Conservation (phyloP, 1,140 invertebrate genomes). For the Penaeus indicus region DNA sequence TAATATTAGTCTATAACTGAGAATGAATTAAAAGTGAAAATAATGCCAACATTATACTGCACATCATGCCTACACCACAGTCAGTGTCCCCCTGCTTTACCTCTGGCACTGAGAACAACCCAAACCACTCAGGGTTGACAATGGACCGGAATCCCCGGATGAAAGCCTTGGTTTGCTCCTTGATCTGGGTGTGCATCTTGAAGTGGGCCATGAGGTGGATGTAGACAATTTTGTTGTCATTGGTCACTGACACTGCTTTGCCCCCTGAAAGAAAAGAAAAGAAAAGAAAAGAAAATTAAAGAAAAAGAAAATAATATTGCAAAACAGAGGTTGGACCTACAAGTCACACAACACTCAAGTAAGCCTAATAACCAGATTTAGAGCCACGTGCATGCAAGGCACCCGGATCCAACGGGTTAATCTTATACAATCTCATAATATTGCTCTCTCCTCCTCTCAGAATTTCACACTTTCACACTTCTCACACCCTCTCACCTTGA, state of each 20-base stretch:
- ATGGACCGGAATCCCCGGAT: conserved; percentile 96
- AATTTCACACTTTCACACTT: neutral
- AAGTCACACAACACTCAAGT: too few relatives aligned
- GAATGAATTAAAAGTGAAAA: too few relatives aligned
- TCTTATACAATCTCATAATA: too few relatives aligned
- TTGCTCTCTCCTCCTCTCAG: neutral
- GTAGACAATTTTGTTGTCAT: conserved; percentile 97
- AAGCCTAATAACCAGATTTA: too few relatives aligned
- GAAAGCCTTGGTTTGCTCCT: conserved; percentile 95
- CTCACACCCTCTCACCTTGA: conserved; percentile 78
- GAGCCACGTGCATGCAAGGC: too few relatives aligned
- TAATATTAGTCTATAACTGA: too few relatives aligned
- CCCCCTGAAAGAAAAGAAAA: conserved; percentile 76
- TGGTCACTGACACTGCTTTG: conserved; percentile 91
- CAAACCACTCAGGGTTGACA: conserved; percentile 95
- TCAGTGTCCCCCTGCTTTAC: conserved; percentile 71
- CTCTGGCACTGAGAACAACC: conserved; percentile 96
- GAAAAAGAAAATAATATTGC: too few relatives aligned
- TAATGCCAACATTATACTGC: too few relatives aligned
- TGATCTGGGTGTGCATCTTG: conserved; percentile 96
- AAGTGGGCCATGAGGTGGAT: conserved; percentile 99
- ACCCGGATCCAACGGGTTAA: too few relatives aligned
- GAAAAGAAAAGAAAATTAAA: too few relatives aligned
- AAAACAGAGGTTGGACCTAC: too few relatives aligned
- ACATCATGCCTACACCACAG: too few relatives aligned